Base-by-base conservation (phyloP, 2,888 invertebrate species). In the Scelioninae gen. 2 region DNA sequence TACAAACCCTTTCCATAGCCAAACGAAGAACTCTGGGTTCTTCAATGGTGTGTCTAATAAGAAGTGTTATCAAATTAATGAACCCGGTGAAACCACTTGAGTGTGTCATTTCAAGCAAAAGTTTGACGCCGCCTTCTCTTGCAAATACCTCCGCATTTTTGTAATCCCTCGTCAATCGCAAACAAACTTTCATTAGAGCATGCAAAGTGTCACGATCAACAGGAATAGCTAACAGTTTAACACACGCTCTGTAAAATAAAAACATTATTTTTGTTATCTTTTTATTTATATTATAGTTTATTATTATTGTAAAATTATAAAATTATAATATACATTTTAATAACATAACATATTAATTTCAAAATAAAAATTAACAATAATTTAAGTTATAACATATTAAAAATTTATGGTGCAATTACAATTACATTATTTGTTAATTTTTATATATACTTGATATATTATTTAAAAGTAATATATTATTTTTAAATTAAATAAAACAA, bases 1-100 rank as follows among this genome's bases (percentile, higher is more conserved):
- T 43, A 43, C 39, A n/a, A 72, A 92, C 92, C 85, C 93, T 93
- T 82, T 94, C 94, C 90, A 95, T 93, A 1, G 94, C 92, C 72
- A 92, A 89, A 67, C 90, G 88, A 39, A 95, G 87, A 9, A 92
- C 92, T 3, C 88, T 85, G 0, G 92, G 92, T 68, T 94, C 94
- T 85, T 95, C 95, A 28, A 95, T 86, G 0, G 93, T 90, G 79
- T 95, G 95, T 11, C 95, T 88, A 77, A 95, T 91, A 11, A 95
- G 86, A 13, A 95, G 88, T 0, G 94, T 93, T 0, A 92, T 91
- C 65, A 95, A 86, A 11, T 92, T 92, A 6, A 92, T 90, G 81
- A 93, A 93, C 2, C 94, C 94, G 76, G 91, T 90, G 80, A 94
- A 94, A 13, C 90, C 89, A 64, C 91, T 91, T 1, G 90, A 89